Percentiles rank a stretch among this genome's conserved stretches.
Conservation (phyloP, 2,797 vertebrate genomes). For the Selene dorsalis region DNA sequence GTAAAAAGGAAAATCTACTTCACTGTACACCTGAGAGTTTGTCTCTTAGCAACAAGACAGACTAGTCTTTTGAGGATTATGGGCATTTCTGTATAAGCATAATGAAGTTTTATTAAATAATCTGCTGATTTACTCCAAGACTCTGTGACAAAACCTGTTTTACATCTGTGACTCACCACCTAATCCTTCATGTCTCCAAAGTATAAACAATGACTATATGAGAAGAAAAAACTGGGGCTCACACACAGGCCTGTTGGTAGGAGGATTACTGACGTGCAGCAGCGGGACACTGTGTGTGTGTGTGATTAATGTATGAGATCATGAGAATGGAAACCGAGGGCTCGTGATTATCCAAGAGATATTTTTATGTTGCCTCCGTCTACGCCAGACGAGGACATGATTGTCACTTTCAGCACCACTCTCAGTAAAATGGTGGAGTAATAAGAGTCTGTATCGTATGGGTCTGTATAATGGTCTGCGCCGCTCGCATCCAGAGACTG, state of each 20-base stretch:
- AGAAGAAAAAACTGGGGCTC: background rate
- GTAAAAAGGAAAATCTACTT: background rate
- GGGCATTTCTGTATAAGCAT: background rate
- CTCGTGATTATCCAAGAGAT: slow-evolving; percentile 15
- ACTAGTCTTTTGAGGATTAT: background rate
- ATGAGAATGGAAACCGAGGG: slow-evolving; percentile 13
- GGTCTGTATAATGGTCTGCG: slow-evolving; percentile 35
- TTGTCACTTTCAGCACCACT: slow-evolving; percentile 42
- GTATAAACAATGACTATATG: background rate
- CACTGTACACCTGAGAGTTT: background rate
- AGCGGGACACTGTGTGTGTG: background rate
- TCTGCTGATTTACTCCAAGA: background rate
- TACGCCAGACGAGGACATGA: slow-evolving; percentile 20
- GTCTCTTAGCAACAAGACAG: slow-evolving; percentile 9
- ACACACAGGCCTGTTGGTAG: background rate
- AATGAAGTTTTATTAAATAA: background rate
- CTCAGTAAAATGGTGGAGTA: slow-evolving; percentile 39
- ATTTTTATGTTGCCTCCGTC: slow-evolving; percentile 2
- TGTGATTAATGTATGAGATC: slow-evolving; percentile 28
- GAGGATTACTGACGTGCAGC: background rate
- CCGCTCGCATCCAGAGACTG: slow-evolving; percentile 20
- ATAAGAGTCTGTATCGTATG: slow-evolving; percentile 37
- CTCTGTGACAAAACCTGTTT: background rate
- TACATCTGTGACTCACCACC: background rate
- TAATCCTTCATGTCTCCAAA: background rate